A percentile compares a stretch with the other conserved stretches of the same genome.
Conservation (phyloP, 2,113 vertebrate genomes). For the Corythornis cristatus region DNA sequence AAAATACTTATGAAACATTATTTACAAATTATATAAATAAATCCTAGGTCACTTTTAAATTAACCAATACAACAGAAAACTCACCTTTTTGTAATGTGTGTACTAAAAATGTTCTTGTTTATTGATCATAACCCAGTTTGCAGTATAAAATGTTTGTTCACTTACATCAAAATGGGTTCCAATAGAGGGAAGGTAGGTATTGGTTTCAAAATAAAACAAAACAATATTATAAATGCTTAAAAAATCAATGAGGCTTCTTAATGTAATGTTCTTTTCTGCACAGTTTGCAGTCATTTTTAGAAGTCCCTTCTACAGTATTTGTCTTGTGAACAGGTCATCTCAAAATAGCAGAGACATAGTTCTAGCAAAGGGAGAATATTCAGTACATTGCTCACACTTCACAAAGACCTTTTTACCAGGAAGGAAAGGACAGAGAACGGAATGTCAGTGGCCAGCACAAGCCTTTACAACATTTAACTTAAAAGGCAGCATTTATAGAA, state of each 20-base stretch:
- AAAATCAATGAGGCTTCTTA: slow-evolving; percentile 65
- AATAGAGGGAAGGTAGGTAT: slow-evolving; percentile 44
- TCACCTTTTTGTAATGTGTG: slow-evolving; percentile 59
- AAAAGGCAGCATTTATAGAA: slow-evolving; percentile 78
- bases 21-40: slow-evolving; percentile 81
- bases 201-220: slow-evolving; percentile 65
- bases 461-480: slow-evolving; percentile 84
- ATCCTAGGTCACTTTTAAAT: slow-evolving; percentile 61
- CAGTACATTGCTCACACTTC: slow-evolving; percentile 48
- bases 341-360: slow-evolving; percentile 56
- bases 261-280: slow-evolving; percentile 28
- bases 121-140: slow-evolving; percentile 77
- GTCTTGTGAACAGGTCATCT: slow-evolving; percentile 54
- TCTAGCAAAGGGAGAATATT: slow-evolving; percentile 35
- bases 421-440: slow-evolving; percentile 36
- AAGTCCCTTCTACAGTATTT: slow-evolving; percentile 48
- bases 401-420: slow-evolving; percentile 46
- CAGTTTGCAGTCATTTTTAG: slow-evolving; percentile 10
- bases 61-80: slow-evolving; percentile 60
- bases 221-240: slow-evolving; percentile 74
- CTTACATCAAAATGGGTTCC: slow-evolving; percentile 77
- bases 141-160: slow-evolving; percentile 78
- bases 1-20: slow-evolving; percentile 73
- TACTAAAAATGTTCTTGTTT: slow-evolving; percentile 76
- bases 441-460: slow-evolving; percentile 87